Conservation (phyloP, 1,140 invertebrate genomes). For the Trinorchestia longiramus region DNA sequence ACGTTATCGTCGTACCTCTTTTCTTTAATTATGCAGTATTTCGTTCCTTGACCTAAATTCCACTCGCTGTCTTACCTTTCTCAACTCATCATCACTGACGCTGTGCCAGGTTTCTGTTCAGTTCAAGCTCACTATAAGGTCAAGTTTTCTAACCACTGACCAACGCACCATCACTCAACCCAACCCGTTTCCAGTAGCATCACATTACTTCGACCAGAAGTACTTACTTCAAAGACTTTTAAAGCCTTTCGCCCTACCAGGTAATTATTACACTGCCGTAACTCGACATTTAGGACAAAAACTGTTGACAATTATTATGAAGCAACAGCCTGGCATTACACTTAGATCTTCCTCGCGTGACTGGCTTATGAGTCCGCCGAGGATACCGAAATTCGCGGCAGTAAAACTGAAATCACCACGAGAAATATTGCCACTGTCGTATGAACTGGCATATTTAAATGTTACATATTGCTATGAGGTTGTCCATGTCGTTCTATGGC, state of each 20-base stretch:
- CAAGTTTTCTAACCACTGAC: not conserved
- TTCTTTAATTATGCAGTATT: not conserved
- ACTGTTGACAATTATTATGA: conserved; percentile 17
- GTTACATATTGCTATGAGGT: not conserved
- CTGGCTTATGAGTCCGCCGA: not conserved
- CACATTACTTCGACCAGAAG: not conserved
- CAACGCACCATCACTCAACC: not conserved
- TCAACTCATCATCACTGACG: not conserved
- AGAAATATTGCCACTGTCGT: not conserved
- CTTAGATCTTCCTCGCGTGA: not conserved
- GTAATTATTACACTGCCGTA: conserved; percentile 32
- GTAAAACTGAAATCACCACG: not conserved
- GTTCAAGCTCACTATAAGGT: not conserved
- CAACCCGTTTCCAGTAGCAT: not conserved
- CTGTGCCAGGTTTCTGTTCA: not conserved
- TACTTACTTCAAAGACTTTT: conserved; percentile 39
- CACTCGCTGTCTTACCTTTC: not conserved
- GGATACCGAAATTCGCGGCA: not conserved
- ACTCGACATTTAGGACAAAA: not conserved
- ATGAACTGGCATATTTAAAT: not conserved
- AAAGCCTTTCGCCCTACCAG: not conserved
- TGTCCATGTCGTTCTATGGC: not conserved
- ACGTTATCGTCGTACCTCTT: not conserved
- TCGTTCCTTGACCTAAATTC: not conserved
- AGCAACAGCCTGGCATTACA: not conserved